Conservation (phyloP, 2,888 invertebrate genomes). For the Mimas tiliae region DNA sequence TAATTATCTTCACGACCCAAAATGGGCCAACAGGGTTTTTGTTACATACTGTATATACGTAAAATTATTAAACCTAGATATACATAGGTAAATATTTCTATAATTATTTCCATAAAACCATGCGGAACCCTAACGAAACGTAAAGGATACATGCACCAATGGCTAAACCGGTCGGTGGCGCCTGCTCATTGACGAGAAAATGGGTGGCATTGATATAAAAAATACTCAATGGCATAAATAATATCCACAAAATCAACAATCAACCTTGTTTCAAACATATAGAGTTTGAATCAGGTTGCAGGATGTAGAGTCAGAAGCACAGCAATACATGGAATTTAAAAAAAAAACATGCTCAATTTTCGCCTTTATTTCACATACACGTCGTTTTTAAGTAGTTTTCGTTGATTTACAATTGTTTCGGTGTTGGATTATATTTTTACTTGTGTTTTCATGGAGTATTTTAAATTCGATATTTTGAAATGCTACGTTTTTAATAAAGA, state of each 20-base stretch:
- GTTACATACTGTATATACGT: too few species aligned
- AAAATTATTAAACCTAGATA: too few species aligned
- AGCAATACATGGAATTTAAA: constrained; percentile 7
- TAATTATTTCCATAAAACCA: neutral
- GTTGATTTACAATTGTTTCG: constrained; percentile 18
- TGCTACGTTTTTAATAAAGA: neutral
- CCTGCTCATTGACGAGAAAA: constrained; percentile 40
- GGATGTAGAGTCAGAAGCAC: neutral
- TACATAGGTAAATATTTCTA: too few species aligned
- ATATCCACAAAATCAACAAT: neutral
- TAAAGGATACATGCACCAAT: constrained; percentile 26
- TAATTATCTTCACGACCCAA: too few species aligned
- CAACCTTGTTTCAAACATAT: neutral
- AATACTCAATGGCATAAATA: constrained; percentile 32
- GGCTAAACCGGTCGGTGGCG: constrained; percentile 38
- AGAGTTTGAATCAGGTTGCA: neutral
- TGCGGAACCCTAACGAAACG: constrained; percentile 26
- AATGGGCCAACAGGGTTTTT: too few species aligned
- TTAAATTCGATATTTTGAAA: neutral
- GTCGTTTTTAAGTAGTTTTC: constrained; percentile 15
- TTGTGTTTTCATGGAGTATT: neutral
- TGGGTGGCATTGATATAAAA: constrained; percentile 37
- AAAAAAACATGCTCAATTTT: constrained; percentile 10
- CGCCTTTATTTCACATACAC: constrained; percentile 20
- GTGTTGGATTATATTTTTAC: neutral